A percentile compares a stretch with the other conserved stretches of the same genome.
Conservation (phyloP, 2,888 invertebrate species). For the Sphaerophoria rueppellii region DNA sequence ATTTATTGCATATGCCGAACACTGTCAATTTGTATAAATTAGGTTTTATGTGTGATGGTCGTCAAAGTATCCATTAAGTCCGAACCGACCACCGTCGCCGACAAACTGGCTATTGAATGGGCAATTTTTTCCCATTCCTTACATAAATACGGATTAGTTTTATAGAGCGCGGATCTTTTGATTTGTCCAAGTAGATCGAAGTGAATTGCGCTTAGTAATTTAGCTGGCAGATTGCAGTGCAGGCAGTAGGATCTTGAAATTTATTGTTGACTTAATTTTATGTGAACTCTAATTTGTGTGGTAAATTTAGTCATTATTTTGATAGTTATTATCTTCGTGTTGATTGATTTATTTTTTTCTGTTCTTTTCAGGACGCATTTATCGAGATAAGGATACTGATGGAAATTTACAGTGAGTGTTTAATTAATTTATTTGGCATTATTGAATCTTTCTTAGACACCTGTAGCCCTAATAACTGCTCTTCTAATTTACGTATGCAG, state of each 20-base stretch:
- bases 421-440: neutral
- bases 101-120: conserved; percentile 21
- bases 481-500: too few relatives aligned
- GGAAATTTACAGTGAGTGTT: conserved; percentile 8
- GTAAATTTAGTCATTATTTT: conserved; percentile 20
- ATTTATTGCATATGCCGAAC: conserved; percentile 55
- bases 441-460: too few relatives aligned
- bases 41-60: conserved; percentile 57
- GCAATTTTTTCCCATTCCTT: neutral
- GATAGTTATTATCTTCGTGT: neutral
- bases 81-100: neutral
- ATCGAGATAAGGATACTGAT: neutral
- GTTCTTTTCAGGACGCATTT: conserved; percentile 24
- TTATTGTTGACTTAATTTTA: conserved; percentile 12
- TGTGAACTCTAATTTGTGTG: conserved; percentile 8
- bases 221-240: neutral
- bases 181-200: neutral
- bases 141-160: conserved; percentile 18
- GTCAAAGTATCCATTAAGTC: conserved; percentile 45
- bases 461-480: too few relatives aligned
- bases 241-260: neutral
- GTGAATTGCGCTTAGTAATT: neutral
- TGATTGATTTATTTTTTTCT: neutral
- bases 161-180: conserved; percentile 16
- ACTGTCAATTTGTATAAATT: conserved; percentile 70